A percentile compares a stretch with the other conserved stretches of the same genome.
phyloP scores from a whole-genome alignment of 2,888 invertebrate genomes.

The Drosophila ochracea region DNA sequence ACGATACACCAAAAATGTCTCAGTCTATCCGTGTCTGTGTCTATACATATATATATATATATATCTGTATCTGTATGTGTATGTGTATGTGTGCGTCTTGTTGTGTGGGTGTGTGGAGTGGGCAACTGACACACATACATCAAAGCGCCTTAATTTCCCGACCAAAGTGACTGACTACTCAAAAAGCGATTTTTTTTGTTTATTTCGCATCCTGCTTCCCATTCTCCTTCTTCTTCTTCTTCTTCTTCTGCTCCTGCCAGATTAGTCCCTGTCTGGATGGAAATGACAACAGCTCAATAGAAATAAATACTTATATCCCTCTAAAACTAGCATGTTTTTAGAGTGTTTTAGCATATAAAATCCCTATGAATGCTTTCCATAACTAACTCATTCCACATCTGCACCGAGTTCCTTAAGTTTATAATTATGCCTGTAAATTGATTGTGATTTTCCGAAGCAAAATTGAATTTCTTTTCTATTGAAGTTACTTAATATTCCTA shows the following conservation, averaged over 20 bases:
- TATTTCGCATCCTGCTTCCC: not conserved
- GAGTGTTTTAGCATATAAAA: not conserved
- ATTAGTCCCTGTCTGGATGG: not conserved
- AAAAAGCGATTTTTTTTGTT: slow-evolving; percentile 63
- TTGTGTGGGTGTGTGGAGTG: slow-evolving; percentile 7
- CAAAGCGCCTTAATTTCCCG: slow-evolving; percentile 68
- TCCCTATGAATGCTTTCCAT: not conserved
- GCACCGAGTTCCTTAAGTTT: too few relatives aligned
- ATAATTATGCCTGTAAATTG: too few relatives aligned
- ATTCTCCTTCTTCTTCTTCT: not conserved
- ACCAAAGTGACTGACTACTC: slow-evolving; percentile 57
- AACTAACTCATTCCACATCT: not conserved
- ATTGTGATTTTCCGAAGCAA: too few relatives aligned
- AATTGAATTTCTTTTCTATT: too few relatives aligned
- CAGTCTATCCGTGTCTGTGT: slow-evolving; percentile 14
- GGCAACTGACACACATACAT: slow-evolving; percentile 65
- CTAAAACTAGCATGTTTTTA: not conserved
- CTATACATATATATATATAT: slow-evolving; percentile 11
- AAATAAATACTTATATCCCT: not conserved
- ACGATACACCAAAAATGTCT: slow-evolving; percentile 56
- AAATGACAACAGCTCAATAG: slow-evolving; percentile 9
- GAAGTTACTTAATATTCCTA: too few relatives aligned
- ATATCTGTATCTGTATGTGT: not conserved
- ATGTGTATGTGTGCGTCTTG: too few relatives aligned
- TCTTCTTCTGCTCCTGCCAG: not conserved